Percentiles rank a stretch among this genome's conserved stretches.
These are phyloP conservation scores for Aythya baeri DNA, from an alignment of 2,113 vertebrate species.

Conservation along the genomic window DNA sequence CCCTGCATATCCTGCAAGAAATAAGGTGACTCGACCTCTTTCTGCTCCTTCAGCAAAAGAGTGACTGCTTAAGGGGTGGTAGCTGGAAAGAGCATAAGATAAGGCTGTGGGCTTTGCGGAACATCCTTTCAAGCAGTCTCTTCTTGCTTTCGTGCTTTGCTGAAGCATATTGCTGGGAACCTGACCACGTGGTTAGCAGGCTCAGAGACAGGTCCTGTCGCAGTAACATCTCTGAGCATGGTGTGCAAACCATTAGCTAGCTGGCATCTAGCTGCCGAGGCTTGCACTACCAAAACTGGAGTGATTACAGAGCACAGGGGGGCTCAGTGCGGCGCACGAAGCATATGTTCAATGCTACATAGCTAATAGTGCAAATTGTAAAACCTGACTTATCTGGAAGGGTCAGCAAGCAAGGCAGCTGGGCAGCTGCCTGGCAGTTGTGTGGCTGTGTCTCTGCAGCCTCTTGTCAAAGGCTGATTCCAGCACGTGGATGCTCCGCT, in stretches of 20 bases:
- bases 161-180: background rate
- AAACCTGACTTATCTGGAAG: background rate
- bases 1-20: background rate
- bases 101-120: background rate
- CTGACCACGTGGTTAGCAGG: background rate
- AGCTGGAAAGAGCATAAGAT: background rate
- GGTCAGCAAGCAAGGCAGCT: background rate
- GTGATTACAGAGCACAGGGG: background rate
- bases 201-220: background rate
- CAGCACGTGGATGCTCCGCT: background rate
- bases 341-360: background rate
- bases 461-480: background rate
- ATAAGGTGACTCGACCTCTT: background rate
- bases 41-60: background rate
- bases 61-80: background rate
- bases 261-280: background rate
- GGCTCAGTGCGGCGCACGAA: fast-evolving
- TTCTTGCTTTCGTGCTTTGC: background rate
- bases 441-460: background rate
- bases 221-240: background rate
- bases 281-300: background rate
- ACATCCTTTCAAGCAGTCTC: background rate
- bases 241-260: background rate
- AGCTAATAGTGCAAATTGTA: background rate
- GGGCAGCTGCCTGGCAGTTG: background rate